phyloP scores from a whole-genome alignment of 2,113 vertebrate species.

The Anarhynchus alexandrinus region DNA sequence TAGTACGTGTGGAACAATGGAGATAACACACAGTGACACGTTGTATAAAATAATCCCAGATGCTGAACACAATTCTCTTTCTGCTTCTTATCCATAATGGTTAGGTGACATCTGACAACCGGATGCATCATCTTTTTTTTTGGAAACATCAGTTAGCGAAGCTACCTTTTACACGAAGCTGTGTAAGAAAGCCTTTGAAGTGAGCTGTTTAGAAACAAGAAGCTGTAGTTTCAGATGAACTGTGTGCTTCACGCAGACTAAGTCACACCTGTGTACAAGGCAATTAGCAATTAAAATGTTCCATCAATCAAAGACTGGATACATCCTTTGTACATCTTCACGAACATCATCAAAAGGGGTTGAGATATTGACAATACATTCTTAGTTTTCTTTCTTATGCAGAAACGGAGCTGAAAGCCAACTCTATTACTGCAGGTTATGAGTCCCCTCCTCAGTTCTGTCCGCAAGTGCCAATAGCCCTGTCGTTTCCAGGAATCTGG shows the following conservation, averaged over 20 bases:
- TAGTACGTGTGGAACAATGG: not conserved
- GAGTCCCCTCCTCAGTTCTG: not conserved
- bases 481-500: not conserved
- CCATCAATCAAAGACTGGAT: not conserved
- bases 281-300: not conserved
- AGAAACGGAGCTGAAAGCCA: not conserved
- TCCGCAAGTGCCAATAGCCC: not conserved
- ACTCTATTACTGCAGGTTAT: not conserved
- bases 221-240: not conserved
- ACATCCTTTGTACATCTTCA: not conserved
- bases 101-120: not conserved
- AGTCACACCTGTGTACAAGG: not conserved
- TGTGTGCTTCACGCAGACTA: not conserved
- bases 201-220: not conserved
- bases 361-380: not conserved
- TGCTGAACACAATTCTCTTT: not conserved
- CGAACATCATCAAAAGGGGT: not conserved
- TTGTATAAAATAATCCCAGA: not conserved
- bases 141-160: not conserved
- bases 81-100: not conserved
- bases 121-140: not conserved
- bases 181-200: not conserved
- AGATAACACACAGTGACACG: not conserved
- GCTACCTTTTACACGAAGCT: not conserved
- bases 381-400: not conserved